Conservation (phyloP, 1,140 invertebrate genomes). For the Drosophila tropicalis region DNA sequence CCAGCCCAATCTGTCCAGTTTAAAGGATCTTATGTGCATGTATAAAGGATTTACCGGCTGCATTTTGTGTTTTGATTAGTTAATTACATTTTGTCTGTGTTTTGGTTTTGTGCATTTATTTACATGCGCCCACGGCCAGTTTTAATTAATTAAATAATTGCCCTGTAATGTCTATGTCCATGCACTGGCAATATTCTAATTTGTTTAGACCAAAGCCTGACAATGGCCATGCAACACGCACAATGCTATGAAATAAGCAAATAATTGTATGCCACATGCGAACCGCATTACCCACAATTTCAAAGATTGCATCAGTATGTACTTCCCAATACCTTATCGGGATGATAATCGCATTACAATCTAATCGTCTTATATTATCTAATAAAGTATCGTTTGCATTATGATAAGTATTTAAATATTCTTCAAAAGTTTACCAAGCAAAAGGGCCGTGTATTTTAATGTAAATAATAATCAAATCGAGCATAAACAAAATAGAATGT, state of each 20-base stretch:
- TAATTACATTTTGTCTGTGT: slow-evolving; percentile 74
- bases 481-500: too few relatives aligned
- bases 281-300: neutral
- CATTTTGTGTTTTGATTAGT: slow-evolving; percentile 73
- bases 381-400: neutral
- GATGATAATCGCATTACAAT: neutral
- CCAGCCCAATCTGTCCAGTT: too few relatives aligned
- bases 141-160: slow-evolving; percentile 80
- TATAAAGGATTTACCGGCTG: slow-evolving; percentile 19
- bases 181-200: slow-evolving; percentile 18
- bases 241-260: neutral
- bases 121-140: slow-evolving; percentile 58
- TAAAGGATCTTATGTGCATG: slow-evolving; percentile 22
- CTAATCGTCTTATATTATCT: neutral
- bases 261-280: neutral
- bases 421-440: too few relatives aligned
- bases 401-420: too few relatives aligned
- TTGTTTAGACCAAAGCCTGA: neutral
- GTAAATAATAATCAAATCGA: too few relatives aligned
- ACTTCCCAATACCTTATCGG: neutral
- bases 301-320: neutral
- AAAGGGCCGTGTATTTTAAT: too few relatives aligned
- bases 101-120: slow-evolving; percentile 65
- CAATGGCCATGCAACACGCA: slow-evolving; percentile 7
- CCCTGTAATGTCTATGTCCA: slow-evolving; percentile 43